Evolutionary conservation across 2,113 vertebrate species (phyloP).

Genomic region (Saguinus imperator): DNA sequence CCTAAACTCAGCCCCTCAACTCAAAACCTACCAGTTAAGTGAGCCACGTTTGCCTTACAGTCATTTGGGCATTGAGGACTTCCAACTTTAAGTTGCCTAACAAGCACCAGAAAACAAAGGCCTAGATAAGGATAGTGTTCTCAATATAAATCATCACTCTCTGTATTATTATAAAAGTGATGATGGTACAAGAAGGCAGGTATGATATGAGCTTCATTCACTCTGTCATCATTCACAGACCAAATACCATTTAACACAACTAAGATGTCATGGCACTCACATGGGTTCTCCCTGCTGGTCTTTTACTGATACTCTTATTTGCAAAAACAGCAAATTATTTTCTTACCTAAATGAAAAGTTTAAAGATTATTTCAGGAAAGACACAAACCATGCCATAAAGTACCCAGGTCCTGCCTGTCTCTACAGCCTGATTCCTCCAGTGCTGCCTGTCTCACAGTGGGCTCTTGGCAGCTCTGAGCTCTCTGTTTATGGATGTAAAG

Average conservation of each 20-base stretch:
- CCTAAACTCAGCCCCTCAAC: background rate
- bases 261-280: background rate
- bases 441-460: background rate
- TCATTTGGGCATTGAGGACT: background rate
- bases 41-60: background rate
- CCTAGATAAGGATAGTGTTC: background rate
- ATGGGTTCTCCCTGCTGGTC: background rate
- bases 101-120: background rate
- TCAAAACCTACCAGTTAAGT: background rate
- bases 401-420: background rate
- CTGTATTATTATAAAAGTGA: background rate
- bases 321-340: background rate
- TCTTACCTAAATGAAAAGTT: background rate
- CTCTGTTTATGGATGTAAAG: background rate
- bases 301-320: background rate
- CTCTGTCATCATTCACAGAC: background rate
- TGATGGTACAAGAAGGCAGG: background rate
- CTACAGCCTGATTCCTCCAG: background rate
- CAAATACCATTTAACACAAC: background rate
- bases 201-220: background rate
- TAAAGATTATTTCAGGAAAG: background rate
- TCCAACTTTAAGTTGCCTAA: background rate
- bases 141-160: background rate
- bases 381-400: background rate
- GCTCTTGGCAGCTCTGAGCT: background rate